Evolutionary conservation across 2,113 vertebrate genomes (phyloP).

Genomic region (Stegostoma tigrinum): DNA sequence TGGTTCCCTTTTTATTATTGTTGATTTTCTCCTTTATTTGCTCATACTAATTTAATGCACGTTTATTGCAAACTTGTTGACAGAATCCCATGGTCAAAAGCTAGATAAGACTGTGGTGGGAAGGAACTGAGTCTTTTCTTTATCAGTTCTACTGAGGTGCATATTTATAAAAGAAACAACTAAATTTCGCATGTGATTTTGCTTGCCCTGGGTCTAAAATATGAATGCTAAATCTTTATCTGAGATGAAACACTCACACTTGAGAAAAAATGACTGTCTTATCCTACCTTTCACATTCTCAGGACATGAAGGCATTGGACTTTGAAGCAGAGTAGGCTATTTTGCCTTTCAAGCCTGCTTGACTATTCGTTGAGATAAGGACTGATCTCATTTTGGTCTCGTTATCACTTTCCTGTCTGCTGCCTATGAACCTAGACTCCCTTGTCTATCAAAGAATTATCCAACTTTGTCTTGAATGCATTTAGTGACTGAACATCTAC

Average conservation of each 20-base stretch:
- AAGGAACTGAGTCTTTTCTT: not conserved
- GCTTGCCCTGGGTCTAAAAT: not conserved
- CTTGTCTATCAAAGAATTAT: too few relatives aligned
- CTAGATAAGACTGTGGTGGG: not conserved
- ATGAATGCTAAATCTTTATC: not conserved
- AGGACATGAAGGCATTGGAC: not conserved
- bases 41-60: not conserved
- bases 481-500: too few relatives aligned
- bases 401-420: too few relatives aligned
- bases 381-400: too few relatives aligned
- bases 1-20: not conserved
- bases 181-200: not conserved
- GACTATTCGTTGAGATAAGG: too few relatives aligned
- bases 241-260: not conserved
- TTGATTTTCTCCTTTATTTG: not conserved
- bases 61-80: not conserved
- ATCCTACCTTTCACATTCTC: not conserved
- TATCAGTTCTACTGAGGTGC: not conserved
- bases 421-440: too few relatives aligned
- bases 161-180: not conserved
- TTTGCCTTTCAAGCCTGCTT: too few relatives aligned
- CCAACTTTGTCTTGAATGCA: too few relatives aligned
- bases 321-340: too few relatives aligned
- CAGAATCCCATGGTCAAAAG: not conserved
- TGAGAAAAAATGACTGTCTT: not conserved